Evolutionary conservation across 2,888 invertebrate genomes (phyloP), one percentile per base, ranked within the genome.

Genomic region (Capitulum mitella): DNA sequence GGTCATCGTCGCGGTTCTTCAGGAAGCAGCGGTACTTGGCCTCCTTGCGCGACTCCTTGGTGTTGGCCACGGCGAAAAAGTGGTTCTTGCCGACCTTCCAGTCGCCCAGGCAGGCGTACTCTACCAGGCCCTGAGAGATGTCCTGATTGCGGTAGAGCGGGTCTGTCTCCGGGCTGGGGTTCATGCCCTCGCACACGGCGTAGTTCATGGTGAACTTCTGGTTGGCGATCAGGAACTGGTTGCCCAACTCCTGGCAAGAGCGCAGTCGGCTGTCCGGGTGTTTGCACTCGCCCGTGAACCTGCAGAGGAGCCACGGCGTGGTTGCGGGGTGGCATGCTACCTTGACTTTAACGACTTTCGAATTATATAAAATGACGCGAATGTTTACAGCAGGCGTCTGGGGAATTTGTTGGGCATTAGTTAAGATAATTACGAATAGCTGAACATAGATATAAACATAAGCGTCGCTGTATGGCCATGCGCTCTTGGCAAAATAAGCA

Each of bases 51-150:
- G 97, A 96, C 86, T 97, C 96, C 84, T 97, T 96, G 0, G 96
- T 95, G 84, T 98, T 97, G 14, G 95, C 95, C n/a, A 97, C 95
- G 79, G 96, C 98, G 86, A 98, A 97, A 86, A 93, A 98, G 84
- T 97, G 96, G 86, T 98, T 97, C 85, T 97, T 97, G 26, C 92
- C 94, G 43, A 95, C 92, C 86, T 96, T 95, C 96, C 97, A 97
- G 88, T 96, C 95, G 1, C 96, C 97, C 80, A 97, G 87, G 84
- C 97, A 97, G 85, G 93, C 94, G 85, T 92, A 97, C 85, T 96
- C 95, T 14, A 95, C 95, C 80, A 92, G 92, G 88, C 82, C 10
- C 43, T 51, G 77, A n/a, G 5, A 14, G 51, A 46, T 26, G 77
- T 79, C 76, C 10, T 19, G 34, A 12, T 29, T 22, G 26, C 26